Percentiles rank a stretch among this genome's conserved stretches.
Evolutionary conservation across 2,797 vertebrate species (phyloP).

Genomic region (Acanthurus tractus): DNA sequence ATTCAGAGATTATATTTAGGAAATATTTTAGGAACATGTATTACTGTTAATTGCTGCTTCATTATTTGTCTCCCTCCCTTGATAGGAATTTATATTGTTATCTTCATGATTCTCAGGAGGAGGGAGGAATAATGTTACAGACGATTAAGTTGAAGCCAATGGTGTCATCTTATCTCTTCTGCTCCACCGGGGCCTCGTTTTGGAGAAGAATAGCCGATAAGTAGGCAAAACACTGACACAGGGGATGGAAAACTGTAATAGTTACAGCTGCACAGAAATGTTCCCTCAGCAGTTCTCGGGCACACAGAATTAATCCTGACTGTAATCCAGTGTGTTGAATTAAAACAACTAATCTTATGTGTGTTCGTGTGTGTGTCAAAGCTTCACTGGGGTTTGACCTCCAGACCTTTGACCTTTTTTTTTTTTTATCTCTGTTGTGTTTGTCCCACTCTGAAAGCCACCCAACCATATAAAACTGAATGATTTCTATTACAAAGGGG

Average conservation of each 20-base stretch:
- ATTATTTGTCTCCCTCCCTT: constrained; percentile 8
- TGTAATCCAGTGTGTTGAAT: constrained; percentile 67
- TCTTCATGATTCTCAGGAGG: constrained; percentile 11
- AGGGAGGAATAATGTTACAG: constrained; percentile 21
- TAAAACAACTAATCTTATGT: constrained; percentile 64
- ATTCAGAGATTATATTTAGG: constrained; percentile 8
- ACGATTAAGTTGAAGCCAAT: constrained; percentile 27
- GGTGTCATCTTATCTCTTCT: constrained; percentile 12
- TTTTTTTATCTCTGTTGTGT: constrained; percentile 59
- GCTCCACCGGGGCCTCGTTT: neutral
- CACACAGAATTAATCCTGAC: constrained; percentile 65
- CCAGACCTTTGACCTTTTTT: constrained; percentile 59
- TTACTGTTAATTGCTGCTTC: neutral
- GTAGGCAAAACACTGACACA: constrained; percentile 20
- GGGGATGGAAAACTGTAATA: neutral
- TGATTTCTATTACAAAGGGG: constrained; percentile 18
- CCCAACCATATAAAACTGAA: constrained; percentile 40
- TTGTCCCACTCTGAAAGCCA: constrained; percentile 34
- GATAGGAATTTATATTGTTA: neutral
- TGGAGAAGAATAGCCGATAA: constrained; percentile 5
- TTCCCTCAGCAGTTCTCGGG: constrained; percentile 22
- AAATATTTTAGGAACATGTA: neutral
- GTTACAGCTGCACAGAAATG: constrained; percentile 39
- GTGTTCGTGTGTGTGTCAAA: constrained; percentile 41
- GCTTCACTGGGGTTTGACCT: constrained; percentile 64